A percentile compares a stretch with the other conserved stretches of the same genome.
phyloP scores from a whole-genome alignment of 2,888 invertebrate species.

The Cheilosia variabilis region DNA sequence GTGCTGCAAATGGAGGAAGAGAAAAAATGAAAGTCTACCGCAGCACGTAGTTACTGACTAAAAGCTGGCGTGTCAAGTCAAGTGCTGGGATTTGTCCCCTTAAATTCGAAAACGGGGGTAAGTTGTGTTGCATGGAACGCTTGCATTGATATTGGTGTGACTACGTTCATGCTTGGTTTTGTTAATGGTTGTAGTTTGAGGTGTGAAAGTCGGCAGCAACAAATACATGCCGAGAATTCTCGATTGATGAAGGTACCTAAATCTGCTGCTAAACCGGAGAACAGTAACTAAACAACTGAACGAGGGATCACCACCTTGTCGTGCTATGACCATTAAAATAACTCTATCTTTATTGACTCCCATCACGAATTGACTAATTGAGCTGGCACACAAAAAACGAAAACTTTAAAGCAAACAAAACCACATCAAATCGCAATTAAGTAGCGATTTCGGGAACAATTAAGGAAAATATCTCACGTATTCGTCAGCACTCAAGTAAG shows the following conservation, averaged over 20 bases:
- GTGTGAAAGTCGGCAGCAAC: too few species aligned
- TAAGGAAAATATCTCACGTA: not conserved
- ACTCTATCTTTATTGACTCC: not conserved
- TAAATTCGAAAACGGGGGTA: constrained; percentile 37
- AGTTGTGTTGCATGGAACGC: not conserved
- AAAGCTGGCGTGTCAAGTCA: constrained; percentile 50
- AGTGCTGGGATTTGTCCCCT: constrained; percentile 54
- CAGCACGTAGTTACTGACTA: constrained; percentile 30
- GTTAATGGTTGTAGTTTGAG: not conserved
- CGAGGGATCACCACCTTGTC: not conserved
- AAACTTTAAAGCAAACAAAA: not conserved
- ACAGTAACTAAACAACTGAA: not conserved
- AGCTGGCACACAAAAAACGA: not conserved
- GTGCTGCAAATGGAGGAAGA: not conserved
- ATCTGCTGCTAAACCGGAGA: not conserved
- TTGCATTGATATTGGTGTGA: too few species aligned
- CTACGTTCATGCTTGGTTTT: not conserved
- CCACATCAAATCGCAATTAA: not conserved
- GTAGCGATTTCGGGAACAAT: not conserved
- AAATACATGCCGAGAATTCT: too few species aligned
- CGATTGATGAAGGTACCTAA: not conserved
- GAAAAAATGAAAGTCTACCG: not conserved
- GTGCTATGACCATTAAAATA: not conserved
- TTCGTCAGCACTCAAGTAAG: not conserved
- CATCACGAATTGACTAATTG: constrained; percentile 1